Evolutionary conservation across 2,888 invertebrate species (phyloP).

Genomic region (Aleiodes leptofemur): DNA sequence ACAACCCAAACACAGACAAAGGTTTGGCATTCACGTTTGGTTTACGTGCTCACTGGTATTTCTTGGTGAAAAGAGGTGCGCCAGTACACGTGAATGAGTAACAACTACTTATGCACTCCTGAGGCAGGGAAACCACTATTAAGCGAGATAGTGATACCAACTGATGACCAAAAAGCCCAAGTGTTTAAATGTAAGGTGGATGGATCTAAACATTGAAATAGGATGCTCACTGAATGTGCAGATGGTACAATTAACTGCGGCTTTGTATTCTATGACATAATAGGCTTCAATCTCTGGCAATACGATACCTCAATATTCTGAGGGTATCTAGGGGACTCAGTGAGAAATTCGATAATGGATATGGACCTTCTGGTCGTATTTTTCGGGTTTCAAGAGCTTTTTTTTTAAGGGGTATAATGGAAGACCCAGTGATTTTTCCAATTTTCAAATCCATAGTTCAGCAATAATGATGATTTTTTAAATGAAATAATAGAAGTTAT

Average conservation of each 20-base stretch:
- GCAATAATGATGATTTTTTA: no score
- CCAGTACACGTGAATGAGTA: slow-evolving; percentile 44
- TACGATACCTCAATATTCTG: neutral
- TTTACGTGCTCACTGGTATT: slow-evolving; percentile 34
- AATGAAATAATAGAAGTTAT: no score
- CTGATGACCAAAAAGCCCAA: neutral
- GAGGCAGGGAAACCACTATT: slow-evolving; percentile 25
- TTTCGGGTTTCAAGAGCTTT: no score
- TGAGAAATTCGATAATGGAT: no score
- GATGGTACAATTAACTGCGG: slow-evolving; percentile 8
- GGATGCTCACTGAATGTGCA: slow-evolving; percentile 12
- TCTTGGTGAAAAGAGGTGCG: slow-evolving; percentile 40
- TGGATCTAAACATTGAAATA: slow-evolving; percentile 4
- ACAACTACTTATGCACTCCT: slow-evolving; percentile 26
- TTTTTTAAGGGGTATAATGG: no score
- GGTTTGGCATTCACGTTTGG: slow-evolving; percentile 19
- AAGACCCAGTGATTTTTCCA: no score
- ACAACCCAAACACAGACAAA: slow-evolving; percentile 15
- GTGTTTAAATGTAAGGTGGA: slow-evolving; percentile 2
- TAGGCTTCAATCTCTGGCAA: slow-evolving; percentile 14
- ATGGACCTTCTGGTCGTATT: no score
- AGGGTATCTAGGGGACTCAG: neutral
- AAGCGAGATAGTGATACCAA: neutral
- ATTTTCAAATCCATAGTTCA: no score
- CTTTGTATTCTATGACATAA: slow-evolving; percentile 15